These are phyloP conservation scores for Heteromurus nitidus DNA, from an alignment of 2,888 invertebrate genomes.

Conservation along the genomic window DNA sequence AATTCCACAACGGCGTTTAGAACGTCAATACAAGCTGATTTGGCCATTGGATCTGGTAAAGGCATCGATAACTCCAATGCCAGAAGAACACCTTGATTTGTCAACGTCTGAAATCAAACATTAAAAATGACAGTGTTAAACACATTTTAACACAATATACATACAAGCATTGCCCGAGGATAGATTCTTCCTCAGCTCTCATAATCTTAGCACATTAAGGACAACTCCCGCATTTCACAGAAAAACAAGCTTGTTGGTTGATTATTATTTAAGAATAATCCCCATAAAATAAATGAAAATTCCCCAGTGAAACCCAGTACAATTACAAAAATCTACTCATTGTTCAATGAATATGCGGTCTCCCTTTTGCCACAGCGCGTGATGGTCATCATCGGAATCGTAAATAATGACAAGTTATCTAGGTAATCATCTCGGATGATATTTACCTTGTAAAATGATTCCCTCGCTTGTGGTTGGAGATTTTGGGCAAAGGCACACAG, in stretches of 20 bases:
- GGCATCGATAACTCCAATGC: conserved; percentile 93
- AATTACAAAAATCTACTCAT: conserved; percentile 17
- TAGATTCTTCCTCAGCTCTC: conserved; percentile 71
- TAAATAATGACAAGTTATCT: conserved; percentile 16
- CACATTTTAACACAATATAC: neutral
- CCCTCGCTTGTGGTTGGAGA: conserved; percentile 96
- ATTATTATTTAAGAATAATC: conserved; percentile 12
- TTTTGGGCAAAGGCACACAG: conserved; percentile 99
- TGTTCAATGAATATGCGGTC: conserved; percentile 54
- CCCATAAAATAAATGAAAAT: conserved; percentile 1
- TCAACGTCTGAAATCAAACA: conserved; percentile 82
- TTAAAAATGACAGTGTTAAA: neutral
- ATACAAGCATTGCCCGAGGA: neutral
- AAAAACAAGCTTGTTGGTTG: conserved; percentile 39
- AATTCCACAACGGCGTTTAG: conserved; percentile 98
- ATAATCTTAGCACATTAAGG: conserved; percentile 73
- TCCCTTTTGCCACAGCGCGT: conserved; percentile 65
- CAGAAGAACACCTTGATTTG: conserved; percentile 89
- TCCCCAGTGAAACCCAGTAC: neutral
- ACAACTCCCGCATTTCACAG: conserved; percentile 64
- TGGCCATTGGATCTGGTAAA: conserved; percentile 94
- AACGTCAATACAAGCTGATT: conserved; percentile 98
- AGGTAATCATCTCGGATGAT: too few species aligned
- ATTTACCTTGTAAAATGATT: conserved; percentile 92
- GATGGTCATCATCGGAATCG: conserved; percentile 67